Percentiles rank a stretch among this genome's conserved stretches.
phyloP scores from a whole-genome alignment of 2,797 vertebrate genomes.

The Bradypus variegatus region DNA sequence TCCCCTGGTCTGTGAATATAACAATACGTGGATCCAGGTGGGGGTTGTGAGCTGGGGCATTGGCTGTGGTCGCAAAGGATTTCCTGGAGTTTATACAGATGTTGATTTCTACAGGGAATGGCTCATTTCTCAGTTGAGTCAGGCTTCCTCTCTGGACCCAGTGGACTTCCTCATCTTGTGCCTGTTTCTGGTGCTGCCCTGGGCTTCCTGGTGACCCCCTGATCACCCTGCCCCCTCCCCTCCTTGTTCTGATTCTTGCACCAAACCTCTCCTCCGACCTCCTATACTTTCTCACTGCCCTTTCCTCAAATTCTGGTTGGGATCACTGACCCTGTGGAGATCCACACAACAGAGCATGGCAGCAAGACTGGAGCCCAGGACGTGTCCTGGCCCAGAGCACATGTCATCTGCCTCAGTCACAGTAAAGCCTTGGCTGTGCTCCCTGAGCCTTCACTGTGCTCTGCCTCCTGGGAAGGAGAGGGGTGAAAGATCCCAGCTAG shows the following conservation, averaged over 20 bases:
- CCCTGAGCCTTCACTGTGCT: too few relatives aligned
- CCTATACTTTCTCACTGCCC: background rate
- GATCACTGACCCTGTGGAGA: background rate
- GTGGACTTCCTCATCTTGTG: background rate
- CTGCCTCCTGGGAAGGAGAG: background rate
- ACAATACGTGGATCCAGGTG: constrained; percentile 43
- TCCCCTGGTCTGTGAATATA: constrained; percentile 54
- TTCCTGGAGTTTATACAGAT: constrained; percentile 52
- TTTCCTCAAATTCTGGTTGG: background rate
- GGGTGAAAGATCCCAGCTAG: too few relatives aligned
- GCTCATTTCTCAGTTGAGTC: background rate
- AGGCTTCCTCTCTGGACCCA: background rate
- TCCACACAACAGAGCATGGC: background rate
- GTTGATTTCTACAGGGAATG: constrained; percentile 49
- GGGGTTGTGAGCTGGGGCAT: constrained; percentile 59
- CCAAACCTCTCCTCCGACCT: background rate
- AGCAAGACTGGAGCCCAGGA: too few relatives aligned
- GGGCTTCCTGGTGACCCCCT: background rate
- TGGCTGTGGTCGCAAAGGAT: background rate
- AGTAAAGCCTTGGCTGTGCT: background rate
- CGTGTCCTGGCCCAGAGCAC: background rate
- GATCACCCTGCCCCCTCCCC: background rate
- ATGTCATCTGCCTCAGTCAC: background rate
- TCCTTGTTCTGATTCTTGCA: background rate
- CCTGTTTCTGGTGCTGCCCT: background rate